phyloP scores from a whole-genome alignment of 2,113 vertebrate genomes.

The Colius striatus region DNA sequence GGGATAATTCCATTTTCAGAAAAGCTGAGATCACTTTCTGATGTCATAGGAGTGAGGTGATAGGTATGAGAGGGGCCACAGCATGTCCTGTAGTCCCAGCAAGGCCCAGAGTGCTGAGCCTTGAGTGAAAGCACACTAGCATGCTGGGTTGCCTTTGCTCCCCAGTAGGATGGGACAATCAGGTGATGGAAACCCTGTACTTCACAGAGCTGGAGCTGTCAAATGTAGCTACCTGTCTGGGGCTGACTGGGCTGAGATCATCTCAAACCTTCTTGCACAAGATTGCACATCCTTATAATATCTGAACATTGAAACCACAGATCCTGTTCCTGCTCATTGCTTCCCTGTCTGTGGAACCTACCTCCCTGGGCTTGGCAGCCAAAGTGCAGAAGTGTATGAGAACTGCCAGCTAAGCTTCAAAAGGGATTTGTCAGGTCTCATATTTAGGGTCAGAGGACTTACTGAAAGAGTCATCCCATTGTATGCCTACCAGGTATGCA shows the following conservation, averaged over 20 bases:
- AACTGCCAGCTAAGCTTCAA: not conserved
- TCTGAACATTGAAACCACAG: too few relatives aligned
- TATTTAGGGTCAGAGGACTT: not conserved
- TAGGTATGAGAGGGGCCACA: fast-evolving
- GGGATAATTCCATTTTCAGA: not conserved
- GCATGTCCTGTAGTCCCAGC: fast-evolving
- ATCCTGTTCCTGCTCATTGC: too few relatives aligned
- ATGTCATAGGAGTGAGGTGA: fast-evolving
- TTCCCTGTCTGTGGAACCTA: fast-evolving
- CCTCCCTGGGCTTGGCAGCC: not conserved
- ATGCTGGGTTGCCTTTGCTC: fast-evolving
- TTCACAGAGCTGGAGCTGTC: too few relatives aligned
- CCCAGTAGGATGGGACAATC: too few relatives aligned
- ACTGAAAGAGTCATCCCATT: not conserved
- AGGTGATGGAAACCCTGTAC: not conserved
- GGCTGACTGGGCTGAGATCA: not conserved
- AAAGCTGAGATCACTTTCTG: fast-evolving
- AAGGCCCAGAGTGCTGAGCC: fast-evolving
- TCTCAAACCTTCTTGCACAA: not conserved
- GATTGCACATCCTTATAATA: fast-evolving
- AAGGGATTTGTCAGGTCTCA: not conserved
- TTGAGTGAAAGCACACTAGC: fast-evolving
- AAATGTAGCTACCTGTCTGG: fast-evolving
- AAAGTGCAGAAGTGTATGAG: too few relatives aligned
- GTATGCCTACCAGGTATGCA: not conserved